A percentile compares a stretch with the other conserved stretches of the same genome.
phyloP scores from a whole-genome alignment of 2,113 vertebrate species.

The Dolichotis patagonum region DNA sequence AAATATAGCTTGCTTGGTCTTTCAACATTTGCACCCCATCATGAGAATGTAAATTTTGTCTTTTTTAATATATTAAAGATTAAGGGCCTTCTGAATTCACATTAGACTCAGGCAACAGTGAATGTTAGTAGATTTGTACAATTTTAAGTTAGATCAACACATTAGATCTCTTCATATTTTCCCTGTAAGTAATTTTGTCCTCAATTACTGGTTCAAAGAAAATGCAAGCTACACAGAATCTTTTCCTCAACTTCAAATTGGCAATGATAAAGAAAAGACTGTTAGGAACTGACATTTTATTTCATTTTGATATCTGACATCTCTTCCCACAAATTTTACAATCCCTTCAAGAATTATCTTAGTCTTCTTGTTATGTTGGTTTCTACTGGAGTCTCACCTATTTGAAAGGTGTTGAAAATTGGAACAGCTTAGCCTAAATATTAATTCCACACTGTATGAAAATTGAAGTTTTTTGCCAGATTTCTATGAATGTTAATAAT shows the following conservation, averaged over 20 bases:
- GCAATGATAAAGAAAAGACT: not conserved
- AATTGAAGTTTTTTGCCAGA: not conserved
- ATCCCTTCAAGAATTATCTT: not conserved
- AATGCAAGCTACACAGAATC: not conserved
- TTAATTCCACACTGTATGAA: not conserved
- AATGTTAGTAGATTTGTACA: not conserved
- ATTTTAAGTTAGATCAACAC: not conserved
- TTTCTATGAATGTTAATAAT: not conserved
- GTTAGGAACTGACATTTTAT: not conserved
- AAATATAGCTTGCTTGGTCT: not conserved
- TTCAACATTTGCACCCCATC: not conserved
- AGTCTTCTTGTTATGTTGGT: not conserved
- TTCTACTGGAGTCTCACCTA: not conserved
- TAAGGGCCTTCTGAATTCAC: not conserved
- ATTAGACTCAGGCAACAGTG: not conserved
- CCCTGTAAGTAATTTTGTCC: not conserved
- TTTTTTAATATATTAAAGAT: not conserved
- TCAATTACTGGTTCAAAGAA: not conserved
- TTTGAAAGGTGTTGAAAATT: not conserved
- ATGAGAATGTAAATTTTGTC: not conserved
- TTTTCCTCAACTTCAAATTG: not conserved
- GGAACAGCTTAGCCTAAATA: not conserved
- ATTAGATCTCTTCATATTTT: not conserved
- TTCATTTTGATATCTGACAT: not conserved
- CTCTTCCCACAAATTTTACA: rapidly evolving